Evolutionary conservation across 2,113 vertebrate genomes (phyloP), one percentile per base, ranked within the genome.

Genomic region (Caloenas nicobarica): DNA sequence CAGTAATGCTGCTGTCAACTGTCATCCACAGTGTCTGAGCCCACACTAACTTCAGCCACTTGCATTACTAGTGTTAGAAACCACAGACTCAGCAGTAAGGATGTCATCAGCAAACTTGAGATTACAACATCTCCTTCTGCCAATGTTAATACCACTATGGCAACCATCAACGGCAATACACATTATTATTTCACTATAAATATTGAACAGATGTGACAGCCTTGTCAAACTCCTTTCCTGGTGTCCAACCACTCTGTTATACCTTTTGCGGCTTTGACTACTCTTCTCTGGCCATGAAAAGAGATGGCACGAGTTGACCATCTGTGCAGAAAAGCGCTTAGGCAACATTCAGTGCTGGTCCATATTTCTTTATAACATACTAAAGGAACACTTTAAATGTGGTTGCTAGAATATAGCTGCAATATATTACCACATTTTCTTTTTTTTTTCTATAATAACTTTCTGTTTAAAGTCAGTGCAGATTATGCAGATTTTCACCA

Each of bases 111-210:
- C 60, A n/a, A 65, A 71, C 93, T 57, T 72, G 66, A 97, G 98
- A 98, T 98, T 97, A 97, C 98, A 98, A 97, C 98, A 97, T 98
- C 97, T 98, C 98, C 97, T 98, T 98, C 98, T 98, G 98, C 97
- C 98, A 98, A 91, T 95, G 97, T 97, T 98, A 98, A 98, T 98
- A 97, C 97, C 97, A 95, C 98, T 97, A 97, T 97, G 98, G 98
- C 94, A 98, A 96, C 98, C 96, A 98, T 98, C 98, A 98, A 95
- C 96, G 96, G 97, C 98, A 98, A 98, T 97, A 95, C 92, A 95
- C 91, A 80, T 88, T 97, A 97, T 98, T 97, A 98, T 98, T 98
- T 97, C 98, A 92, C 95, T 57, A 97, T 96, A 98, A 97, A 97
- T 98, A 97, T 96, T 98, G 98, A 98, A 95, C 95, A 97, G 97